Evolutionary conservation across 2,888 invertebrate species (phyloP), one percentile per base, ranked within the genome.

Genomic region (Gortyna flavago): DNA sequence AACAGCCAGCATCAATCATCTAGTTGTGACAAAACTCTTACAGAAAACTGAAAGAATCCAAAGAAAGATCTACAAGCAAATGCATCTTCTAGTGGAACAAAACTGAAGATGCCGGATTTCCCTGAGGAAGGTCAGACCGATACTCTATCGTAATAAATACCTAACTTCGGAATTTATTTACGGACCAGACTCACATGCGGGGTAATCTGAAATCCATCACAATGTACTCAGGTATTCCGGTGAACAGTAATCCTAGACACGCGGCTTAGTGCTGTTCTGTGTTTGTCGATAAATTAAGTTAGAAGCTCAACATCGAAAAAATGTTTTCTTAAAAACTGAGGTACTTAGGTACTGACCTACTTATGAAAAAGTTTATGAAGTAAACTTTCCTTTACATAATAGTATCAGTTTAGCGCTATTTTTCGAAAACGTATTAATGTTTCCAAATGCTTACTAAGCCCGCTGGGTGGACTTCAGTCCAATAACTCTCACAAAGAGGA

Each of bases 141-240:
- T 77, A 29, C 79, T 65, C 62, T 64, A 70, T 61, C 65, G 68
- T 75, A 83, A 79, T 86, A 86, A 84, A 74, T 84, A 75, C 86
- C 41, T 73, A 79, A 38, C 66, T 72, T 21, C 8, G 41, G 74
- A 75, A 86, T 86, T 86, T 84, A 84, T 84, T 83, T 72, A 70
- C 72, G 25, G 66, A 62, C 75, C 35, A 77, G 69, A 38, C 79
- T 78, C 86, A 75, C 80, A 79, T 79, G 32, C 51, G 48, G 75
- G 74, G 79, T 85, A 83, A 74, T 74, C 76, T 76, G 70, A 83
- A 84, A 84, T 84, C 84, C 87, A 84, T 86, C 84, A 85, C 86
- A 87, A 87, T 85, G 86, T 85, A 77, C 80, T 80, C 85, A 88
- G 88, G 87, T 89, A 89, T 72, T 79, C 84, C 61, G n/a, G 77